These are phyloP conservation scores for Dolichotis patagonum DNA, from an alignment of 2,113 vertebrate genomes.

Conservation along the genomic window DNA sequence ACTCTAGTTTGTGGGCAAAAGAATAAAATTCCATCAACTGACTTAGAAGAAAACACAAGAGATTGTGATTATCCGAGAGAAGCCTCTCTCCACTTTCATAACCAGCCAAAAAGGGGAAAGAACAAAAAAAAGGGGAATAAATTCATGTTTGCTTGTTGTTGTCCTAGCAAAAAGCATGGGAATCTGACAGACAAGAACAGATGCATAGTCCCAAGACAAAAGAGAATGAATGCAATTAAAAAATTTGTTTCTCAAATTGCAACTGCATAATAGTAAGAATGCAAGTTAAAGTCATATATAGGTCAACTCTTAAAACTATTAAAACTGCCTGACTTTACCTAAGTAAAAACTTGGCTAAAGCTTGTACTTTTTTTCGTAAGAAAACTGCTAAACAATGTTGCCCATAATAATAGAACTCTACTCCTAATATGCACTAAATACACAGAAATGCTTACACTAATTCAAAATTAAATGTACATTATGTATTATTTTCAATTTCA, in stretches of 20 bases:
- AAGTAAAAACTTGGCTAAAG: not conserved
- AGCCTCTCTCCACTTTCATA: not conserved
- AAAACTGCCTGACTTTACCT: not conserved
- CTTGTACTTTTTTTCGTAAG: not conserved
- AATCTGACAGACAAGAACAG: not conserved
- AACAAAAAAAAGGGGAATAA: not conserved
- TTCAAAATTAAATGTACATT: slow-evolving; percentile 39
- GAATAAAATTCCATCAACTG: not conserved
- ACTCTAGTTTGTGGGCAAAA: not conserved
- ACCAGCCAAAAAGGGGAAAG: not conserved
- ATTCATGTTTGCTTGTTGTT: not conserved
- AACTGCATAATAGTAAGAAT: not conserved
- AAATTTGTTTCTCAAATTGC: not conserved
- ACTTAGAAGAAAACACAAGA: not conserved
- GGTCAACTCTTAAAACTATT: not conserved
- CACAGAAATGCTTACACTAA: not conserved
- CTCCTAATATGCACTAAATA: not conserved
- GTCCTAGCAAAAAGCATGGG: not conserved
- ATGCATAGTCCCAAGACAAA: not conserved
- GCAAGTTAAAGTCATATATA: not conserved
- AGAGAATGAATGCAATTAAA: not conserved
- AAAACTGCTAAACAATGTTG: not conserved
- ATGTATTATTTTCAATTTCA: not conserved
- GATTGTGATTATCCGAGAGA: not conserved
- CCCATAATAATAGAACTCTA: not conserved